phyloP scores from a whole-genome alignment of 1,140 invertebrate genomes.

The Microplitis mediator region DNA sequence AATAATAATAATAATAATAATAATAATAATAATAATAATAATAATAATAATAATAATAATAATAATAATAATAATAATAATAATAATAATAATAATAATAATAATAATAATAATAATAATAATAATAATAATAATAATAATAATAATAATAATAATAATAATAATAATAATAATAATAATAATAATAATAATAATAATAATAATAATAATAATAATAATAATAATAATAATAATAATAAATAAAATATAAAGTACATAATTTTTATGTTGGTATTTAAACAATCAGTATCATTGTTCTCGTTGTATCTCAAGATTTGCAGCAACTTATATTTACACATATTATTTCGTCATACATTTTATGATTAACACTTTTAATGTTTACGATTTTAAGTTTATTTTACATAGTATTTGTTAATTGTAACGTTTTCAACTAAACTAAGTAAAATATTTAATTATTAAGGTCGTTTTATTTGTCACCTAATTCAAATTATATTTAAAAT shows the following conservation, averaged over 20 bases:
- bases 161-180: neutral
- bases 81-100: neutral
- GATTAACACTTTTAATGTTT: neutral
- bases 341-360: neutral
- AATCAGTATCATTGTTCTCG: constrained; percentile 1
- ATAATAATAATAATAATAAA: neutral
- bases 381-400: neutral
- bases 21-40: neutral
- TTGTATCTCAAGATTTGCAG: neutral
- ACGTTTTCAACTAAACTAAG: neutral
- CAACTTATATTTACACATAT: neutral
- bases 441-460: neutral
- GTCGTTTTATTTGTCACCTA: constrained; percentile 1
- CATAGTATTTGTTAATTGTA: neutral
- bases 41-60: neutral
- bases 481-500: neutral
- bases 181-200: neutral
- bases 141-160: neutral
- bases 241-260: neutral
- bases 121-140: neutral
- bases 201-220: neutral
- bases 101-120: neutral
- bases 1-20: neutral
- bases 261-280: neutral
- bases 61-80: neutral